Percentiles rank a stretch among this genome's conserved stretches.
Conservation (phyloP, 2,888 invertebrate species). For the Eupithecia insigniata region DNA sequence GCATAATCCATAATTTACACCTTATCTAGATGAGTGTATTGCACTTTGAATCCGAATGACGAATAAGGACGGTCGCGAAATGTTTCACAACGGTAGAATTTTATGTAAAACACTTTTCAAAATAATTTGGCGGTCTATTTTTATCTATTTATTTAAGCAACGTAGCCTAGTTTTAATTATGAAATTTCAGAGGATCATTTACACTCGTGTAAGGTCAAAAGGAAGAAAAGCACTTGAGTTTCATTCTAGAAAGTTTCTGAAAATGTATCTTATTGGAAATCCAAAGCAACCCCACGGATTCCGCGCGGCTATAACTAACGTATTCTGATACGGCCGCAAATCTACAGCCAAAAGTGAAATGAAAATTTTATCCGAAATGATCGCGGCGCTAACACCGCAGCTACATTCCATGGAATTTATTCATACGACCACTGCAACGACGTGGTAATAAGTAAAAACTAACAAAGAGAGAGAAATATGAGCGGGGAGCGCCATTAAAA, state of each 20-base stretch:
- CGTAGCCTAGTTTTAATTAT: not conserved
- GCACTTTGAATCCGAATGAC: not conserved
- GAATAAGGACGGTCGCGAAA: not conserved
- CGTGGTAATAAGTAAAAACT: conserved; percentile 72
- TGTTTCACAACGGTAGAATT: not conserved
- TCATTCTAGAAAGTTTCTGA: not conserved
- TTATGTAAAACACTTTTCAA: not conserved
- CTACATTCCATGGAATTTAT: conserved; percentile 61
- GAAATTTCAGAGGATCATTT: not conserved
- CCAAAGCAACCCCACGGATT: not conserved
- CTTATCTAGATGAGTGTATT: not conserved
- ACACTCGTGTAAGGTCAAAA: not conserved
- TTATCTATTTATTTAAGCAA: not conserved
- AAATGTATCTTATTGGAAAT: conserved; percentile 3
- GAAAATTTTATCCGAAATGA: conserved; percentile 72
- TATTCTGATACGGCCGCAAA: conserved; percentile 40
- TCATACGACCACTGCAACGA: conserved; percentile 65
- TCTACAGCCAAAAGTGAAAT: conserved; percentile 62
- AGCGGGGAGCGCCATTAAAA: conserved; percentile 67
- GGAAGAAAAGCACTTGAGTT: not conserved
- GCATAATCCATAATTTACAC: conserved; percentile 13
- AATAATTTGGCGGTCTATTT: not conserved
- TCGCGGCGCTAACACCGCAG: conserved; percentile 55
- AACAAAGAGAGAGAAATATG: conserved; percentile 70
- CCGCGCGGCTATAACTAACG: conserved; percentile 12